Evolutionary conservation across 2,113 vertebrate species (phyloP), one percentile per base, ranked within the genome.

Genomic region (Rostratula benghalensis): DNA sequence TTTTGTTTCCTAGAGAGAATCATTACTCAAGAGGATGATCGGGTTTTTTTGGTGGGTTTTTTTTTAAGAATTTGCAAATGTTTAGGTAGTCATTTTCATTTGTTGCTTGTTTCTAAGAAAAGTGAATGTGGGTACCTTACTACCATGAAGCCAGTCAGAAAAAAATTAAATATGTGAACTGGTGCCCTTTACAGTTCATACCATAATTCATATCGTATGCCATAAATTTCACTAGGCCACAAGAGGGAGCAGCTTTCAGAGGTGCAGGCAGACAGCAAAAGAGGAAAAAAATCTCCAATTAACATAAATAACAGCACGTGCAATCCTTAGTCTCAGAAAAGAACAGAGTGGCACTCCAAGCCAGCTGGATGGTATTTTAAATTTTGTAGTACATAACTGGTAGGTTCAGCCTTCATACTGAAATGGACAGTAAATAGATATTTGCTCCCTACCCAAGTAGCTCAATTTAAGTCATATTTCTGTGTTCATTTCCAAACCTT

Each of bases 221-320:
- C 46, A 59, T 88, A 85, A 93, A 93, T 95, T 77, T 82, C 87
- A 69, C 77, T 81, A 60, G 67, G 27, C 95, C 96, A 96, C 95
- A 90, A 97, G 95, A 97, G 93, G 95, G 95, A 97, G 96, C 93
- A 93, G 75, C 90, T 83, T 80, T 59, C 85, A 94, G 94, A 59
- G 67, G 91, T 94, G 94, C 54, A 93, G 46, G 54, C 91, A 73
- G n/a, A 39, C 39, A 22, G 5, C 11, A 16, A 78, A 43, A 46
- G 23, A 31, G 10, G 21, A 76, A 90, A 80, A 51, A 13, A 5
- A 9, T 0, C 9, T 46, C 12, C n/a, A 27, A 9, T 35, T 83
- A 50, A 60, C 46, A 68, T 75, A 82, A 91, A 68, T n/a, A 78
- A 53, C 28, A 13, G 10, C 27, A 67, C 2, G 1, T 13, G 15